These are phyloP conservation scores for Catostomus latipinnis DNA, from an alignment of 2,797 vertebrate species.

Conservation along the genomic window DNA sequence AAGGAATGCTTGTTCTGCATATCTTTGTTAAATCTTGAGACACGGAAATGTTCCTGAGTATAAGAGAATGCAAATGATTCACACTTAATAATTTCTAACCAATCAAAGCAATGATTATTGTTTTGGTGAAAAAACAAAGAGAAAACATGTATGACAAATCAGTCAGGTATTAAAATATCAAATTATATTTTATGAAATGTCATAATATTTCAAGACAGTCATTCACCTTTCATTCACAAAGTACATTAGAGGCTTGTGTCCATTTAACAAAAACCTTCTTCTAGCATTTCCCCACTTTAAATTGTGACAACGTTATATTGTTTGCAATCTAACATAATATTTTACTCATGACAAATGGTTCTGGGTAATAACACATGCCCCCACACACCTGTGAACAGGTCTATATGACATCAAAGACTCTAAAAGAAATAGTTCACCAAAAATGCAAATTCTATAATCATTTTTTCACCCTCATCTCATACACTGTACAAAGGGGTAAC, in stretches of 20 bases:
- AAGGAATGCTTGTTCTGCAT: conserved; percentile 8
- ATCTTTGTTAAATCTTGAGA: conserved; percentile 39
- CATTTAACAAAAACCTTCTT: background rate
- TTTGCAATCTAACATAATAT: background rate
- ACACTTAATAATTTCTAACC: background rate
- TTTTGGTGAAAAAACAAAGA: conserved; percentile 2
- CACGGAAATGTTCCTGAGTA: background rate
- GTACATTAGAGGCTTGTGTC: conserved; percentile 1
- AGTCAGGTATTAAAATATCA: background rate
- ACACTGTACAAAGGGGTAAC: too few relatives aligned
- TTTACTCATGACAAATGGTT: conserved; percentile 11
- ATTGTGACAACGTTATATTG: background rate
- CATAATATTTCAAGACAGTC: background rate
- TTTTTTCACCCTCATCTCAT: too few relatives aligned
- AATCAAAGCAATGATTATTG: background rate
- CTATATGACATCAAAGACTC: background rate
- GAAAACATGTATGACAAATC: background rate
- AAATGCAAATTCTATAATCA: too few relatives aligned
- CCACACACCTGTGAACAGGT: conserved; percentile 1
- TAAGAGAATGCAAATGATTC: background rate
- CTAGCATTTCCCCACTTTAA: background rate
- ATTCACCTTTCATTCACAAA: background rate
- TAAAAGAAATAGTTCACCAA: too few relatives aligned
- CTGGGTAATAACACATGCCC: background rate
- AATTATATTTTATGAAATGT: conserved; percentile 1